These are phyloP conservation scores for Phymanthus crucifer DNA, from an alignment of 92 coral and sea anemone species.

Conservation along the genomic window DNA sequence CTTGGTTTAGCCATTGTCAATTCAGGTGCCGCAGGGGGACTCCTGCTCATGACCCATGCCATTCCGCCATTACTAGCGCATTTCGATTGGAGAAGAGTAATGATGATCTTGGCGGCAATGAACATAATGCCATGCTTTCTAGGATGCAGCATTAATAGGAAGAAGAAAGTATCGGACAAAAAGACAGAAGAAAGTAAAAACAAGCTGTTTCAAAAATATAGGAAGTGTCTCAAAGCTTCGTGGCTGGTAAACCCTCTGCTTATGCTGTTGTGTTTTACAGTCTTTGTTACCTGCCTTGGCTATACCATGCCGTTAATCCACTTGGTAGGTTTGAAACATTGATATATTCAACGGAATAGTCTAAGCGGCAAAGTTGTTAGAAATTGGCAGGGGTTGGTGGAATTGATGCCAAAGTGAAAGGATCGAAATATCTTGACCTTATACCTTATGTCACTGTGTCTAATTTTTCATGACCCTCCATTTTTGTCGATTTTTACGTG, in stretches of 20 bases:
- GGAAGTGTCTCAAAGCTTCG: neutral
- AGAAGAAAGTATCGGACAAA: neutral
- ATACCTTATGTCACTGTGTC: too few relatives aligned
- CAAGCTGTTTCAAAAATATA: neutral
- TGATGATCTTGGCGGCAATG: conserved; percentile 23
- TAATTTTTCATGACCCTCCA: too few relatives aligned
- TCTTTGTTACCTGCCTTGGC: neutral
- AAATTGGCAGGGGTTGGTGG: too few relatives aligned
- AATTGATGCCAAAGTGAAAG: too few relatives aligned
- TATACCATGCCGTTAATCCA: conserved; percentile 33
- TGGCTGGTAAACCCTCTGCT: conserved; percentile 9
- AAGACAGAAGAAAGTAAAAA: neutral
- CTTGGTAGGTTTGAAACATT: conserved; percentile 18
- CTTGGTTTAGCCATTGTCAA: conserved; percentile 17
- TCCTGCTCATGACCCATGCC: conserved; percentile 32
- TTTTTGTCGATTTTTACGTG: too few relatives aligned
- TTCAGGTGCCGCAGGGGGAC: conserved; percentile 31
- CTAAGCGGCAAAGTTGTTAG: too few relatives aligned
- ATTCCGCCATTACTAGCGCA: conserved; percentile 6
- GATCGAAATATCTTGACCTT: too few relatives aligned
- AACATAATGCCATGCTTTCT: conserved; percentile 1
- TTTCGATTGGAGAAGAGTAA: conserved; percentile 22
- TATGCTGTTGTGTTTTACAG: conserved; percentile 1
- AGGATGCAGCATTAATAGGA: conserved; percentile 7
- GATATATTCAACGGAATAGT: too few relatives aligned